phyloP scores from a whole-genome alignment of 64 coral and sea anemone species.

The Porites lutea region DNA sequence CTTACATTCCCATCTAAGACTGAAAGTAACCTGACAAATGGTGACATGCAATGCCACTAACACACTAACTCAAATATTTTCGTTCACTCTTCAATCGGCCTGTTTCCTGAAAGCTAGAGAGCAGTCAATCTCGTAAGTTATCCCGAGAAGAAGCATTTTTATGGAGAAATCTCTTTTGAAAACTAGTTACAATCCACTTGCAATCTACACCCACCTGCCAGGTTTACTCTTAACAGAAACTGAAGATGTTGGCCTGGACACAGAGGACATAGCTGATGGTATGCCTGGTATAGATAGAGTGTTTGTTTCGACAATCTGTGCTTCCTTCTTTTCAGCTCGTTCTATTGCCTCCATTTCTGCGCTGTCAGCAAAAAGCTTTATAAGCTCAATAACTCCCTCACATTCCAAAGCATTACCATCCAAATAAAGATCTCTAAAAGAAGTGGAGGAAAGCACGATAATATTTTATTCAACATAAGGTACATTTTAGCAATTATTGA shows the following conservation, averaged over 20 bases:
- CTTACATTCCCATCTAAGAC: too few species aligned
- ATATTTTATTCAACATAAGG: not conserved
- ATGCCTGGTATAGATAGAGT: conserved; percentile 42
- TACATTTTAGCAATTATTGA: too few species aligned
- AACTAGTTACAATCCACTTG: too few species aligned
- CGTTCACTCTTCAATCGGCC: too few species aligned
- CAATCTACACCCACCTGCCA: conserved; percentile 14
- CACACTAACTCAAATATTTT: too few species aligned
- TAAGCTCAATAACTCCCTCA: conserved; percentile 89
- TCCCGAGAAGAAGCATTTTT: too few species aligned
- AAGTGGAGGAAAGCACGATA: not conserved
- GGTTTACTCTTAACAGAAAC: conserved; percentile 65
- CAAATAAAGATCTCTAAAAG: conserved; percentile 88
- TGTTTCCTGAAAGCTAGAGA: too few species aligned
- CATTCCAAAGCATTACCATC: conserved; percentile 95
- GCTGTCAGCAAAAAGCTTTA: conserved; percentile 93
- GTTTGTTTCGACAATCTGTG: not conserved
- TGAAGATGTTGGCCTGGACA: conserved; percentile 68
- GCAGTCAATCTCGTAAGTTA: too few species aligned
- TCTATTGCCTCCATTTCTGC: conserved; percentile 99
- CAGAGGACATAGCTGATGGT: conserved; percentile 55
- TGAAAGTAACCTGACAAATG: too few species aligned
- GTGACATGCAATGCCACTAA: too few species aligned
- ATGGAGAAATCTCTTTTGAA: too few species aligned
- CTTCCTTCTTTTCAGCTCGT: conserved; percentile 20